Evolutionary conservation across 2,797 vertebrate genomes (phyloP), one percentile per base, ranked within the genome.

Genomic region (Acestrorhynchus altus): DNA sequence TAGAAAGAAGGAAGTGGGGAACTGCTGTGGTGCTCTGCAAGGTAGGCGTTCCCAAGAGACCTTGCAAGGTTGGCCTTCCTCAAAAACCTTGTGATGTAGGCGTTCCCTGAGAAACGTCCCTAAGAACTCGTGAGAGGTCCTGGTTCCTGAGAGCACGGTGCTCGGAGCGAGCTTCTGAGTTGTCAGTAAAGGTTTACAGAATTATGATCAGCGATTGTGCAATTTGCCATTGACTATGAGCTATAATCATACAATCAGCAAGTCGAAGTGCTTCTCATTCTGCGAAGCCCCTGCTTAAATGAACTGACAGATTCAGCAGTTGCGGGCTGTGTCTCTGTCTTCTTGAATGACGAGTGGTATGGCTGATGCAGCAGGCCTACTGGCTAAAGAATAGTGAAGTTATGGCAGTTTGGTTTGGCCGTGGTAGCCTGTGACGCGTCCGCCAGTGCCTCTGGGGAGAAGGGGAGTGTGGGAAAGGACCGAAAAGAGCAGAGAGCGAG

Each of bases 381-480:
- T 39, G 59, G 59, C n/a, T 16, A 61, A 35, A 11, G 59, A 61
- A 61, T 18, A 16, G 57, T 18, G 57, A 59, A 13, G 44, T 66
- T 86, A 88, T 88, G 88, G 84, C 80, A 85, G 86, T 87, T 44
- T 70, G 90, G 89, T 92, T 91, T 92, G 89, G 90, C 88, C 81
- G 82, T 83, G 77, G 87, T 87, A 83, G 88, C 86, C 88, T 57
- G 79, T 92, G 91, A 93, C 89, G 89, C 87, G 80, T 86, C 76
- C 40, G 31, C 81, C 63, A 75, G 83, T 88, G 90, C 89, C 88
- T 46, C 75, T 88, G 88, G 90, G 91, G 84, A 76, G 24, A 75
- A 67, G 76, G 86, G 83, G 89, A 93, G 92, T 93, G 91, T 94
- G 92, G 91, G 92, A 93, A 93, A 92, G 89, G 82, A 59, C 57